phyloP scores from a whole-genome alignment of 1,140 invertebrate genomes.

The Ditylenchus dipsaci region DNA sequence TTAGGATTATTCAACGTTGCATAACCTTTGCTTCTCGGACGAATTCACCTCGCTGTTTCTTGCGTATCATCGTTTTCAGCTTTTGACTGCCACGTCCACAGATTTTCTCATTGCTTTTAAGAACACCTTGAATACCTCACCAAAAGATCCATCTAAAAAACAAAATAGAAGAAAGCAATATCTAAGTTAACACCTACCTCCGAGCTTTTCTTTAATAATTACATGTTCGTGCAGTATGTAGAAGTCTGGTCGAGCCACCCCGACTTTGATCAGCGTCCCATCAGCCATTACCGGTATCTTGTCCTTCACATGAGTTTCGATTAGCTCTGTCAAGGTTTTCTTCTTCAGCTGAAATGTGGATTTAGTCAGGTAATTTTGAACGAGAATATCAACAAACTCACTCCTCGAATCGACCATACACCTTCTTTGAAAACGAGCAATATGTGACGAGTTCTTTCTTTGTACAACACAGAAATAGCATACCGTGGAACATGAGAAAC shows the following conservation, averaged over 20 bases:
- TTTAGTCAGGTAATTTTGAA: too few relatives aligned
- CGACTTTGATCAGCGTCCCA: slow-evolving; percentile 28
- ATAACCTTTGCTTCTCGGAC: slow-evolving; percentile 72
- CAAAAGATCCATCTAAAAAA: slow-evolving; percentile 70
- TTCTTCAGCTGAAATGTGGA: slow-evolving; percentile 20
- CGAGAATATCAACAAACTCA: neutral
- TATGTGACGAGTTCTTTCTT: slow-evolving; percentile 62
- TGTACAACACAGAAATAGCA: slow-evolving; percentile 24
- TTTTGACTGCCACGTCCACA: slow-evolving; percentile 87
- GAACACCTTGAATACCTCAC: slow-evolving; percentile 87
- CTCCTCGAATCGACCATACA: slow-evolving; percentile 27
- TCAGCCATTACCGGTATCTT: slow-evolving; percentile 32
- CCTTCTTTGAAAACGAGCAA: slow-evolving; percentile 65
- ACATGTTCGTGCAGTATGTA: slow-evolving; percentile 41
- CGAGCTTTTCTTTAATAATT: slow-evolving; percentile 26
- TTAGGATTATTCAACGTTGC: slow-evolving; percentile 96
- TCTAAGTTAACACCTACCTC: neutral
- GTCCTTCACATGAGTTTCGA: slow-evolving; percentile 31
- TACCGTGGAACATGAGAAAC: slow-evolving; percentile 61
- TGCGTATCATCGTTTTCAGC: slow-evolving; percentile 82
- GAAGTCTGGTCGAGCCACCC: slow-evolving; percentile 33
- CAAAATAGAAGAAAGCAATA: too few relatives aligned
- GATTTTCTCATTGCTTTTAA: slow-evolving; percentile 68
- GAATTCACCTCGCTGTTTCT: slow-evolving; percentile 92
- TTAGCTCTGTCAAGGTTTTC: slow-evolving; percentile 29